Evolutionary conservation across 2,797 vertebrate species (phyloP), one percentile per base, ranked within the genome.

Genomic region (Lacerta agilis): DNA sequence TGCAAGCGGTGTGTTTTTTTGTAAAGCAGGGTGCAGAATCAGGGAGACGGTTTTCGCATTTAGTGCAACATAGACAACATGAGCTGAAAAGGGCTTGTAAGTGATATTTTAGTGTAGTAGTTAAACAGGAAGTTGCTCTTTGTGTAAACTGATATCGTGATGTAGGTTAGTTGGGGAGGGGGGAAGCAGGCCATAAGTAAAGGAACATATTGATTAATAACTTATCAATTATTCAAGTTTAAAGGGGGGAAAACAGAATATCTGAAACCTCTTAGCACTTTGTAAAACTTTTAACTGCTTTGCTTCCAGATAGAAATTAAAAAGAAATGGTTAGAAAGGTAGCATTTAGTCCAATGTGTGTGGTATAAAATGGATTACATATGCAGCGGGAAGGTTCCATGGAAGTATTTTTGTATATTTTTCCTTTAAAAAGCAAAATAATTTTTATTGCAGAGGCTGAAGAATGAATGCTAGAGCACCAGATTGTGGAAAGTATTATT

Each of bases 1-100:
- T 96, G 95, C 94, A 95, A 95, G 95, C 95, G 93, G 94, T 92
- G 90, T 95, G 92, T 78, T 94, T 55, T 49, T 96, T 94, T 94
- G 91, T 94, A 95, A 92, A 94, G 95, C 93, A 2, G 82, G 92
- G 90, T 93, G 88, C 96, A 94, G 94, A 93, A 93, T 95, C 92
- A 77, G 94, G 90, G 93, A 94, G 92, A 92, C 92, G 36, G 91
- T 92, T 88, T 88, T 88, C 87, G 82, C 86, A 33, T 94, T 94
- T 90, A 75, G 86, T 93, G 83, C 91, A 87, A 88, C 86, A 84
- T 79, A 92, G 95, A 89, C 92, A 89, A 15, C 66, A 80, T 80
- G 92, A 91, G 69, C 88, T 86, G 83, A 20, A 38, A 91, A 93
- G 90, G 91, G 92, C 75, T 80, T 85, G 86, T 72, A 86, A 94